phyloP scores from a whole-genome alignment of 1,140 invertebrate species.

The Zaprionus ghesquierei region DNA sequence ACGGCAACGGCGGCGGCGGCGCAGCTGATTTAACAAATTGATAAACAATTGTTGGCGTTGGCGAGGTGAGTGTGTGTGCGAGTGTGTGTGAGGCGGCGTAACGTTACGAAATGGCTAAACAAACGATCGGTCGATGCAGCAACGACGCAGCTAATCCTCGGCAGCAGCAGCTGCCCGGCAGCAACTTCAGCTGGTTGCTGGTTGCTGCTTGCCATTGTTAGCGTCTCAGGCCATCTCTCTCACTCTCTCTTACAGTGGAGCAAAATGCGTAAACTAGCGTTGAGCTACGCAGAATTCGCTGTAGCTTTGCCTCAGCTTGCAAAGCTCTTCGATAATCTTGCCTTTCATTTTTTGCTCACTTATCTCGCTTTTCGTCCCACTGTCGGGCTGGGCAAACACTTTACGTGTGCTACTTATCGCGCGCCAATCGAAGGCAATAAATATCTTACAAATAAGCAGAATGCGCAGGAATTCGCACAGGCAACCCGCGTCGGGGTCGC shows the following conservation, averaged over 20 bases:
- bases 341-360: background rate
- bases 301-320: no score
- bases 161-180: slow-evolving; percentile 61
- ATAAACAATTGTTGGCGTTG: slow-evolving; percentile 81
- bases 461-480: slow-evolving; percentile 74
- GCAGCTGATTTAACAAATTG: slow-evolving; percentile 79
- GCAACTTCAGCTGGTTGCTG: slow-evolving; percentile 15
- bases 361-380: background rate
- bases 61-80: slow-evolving; percentile 19
- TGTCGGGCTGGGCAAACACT: slow-evolving; percentile 67
- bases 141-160: slow-evolving; percentile 54
- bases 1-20: slow-evolving; percentile 40
- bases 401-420: slow-evolving; percentile 81
- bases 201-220: slow-evolving; percentile 38
- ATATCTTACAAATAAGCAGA: slow-evolving; percentile 83
- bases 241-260: background rate
- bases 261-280: slow-evolving; percentile 16
- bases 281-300: background rate
- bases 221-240: background rate
- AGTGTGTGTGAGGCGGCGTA: slow-evolving; percentile 50
- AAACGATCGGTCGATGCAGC: slow-evolving; percentile 57
- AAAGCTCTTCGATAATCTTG: no score
- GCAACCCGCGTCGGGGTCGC: background rate
- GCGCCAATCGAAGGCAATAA: slow-evolving; percentile 82
- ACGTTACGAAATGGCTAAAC: slow-evolving; percentile 77